Percentiles rank a stretch among this genome's conserved stretches.
Evolutionary conservation across 2,888 invertebrate species (phyloP).

Genomic region (Drosophila meridiana): DNA sequence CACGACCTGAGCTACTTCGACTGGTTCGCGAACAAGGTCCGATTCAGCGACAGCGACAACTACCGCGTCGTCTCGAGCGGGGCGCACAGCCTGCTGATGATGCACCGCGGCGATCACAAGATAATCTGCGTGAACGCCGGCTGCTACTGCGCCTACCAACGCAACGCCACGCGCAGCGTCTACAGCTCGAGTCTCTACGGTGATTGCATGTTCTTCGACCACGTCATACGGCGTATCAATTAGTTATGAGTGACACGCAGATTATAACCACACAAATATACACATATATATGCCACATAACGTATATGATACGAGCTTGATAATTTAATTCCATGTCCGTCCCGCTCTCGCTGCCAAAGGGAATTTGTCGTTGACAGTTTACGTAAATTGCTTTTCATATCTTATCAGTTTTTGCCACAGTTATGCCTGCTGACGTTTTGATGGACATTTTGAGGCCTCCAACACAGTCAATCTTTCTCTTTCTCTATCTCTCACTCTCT

Average conservation of each 20-base stretch:
- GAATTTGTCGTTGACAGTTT: conserved; percentile 76
- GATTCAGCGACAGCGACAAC: conserved; percentile 48
- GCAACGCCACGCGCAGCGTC: conserved; percentile 33
- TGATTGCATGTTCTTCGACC: conserved; percentile 64
- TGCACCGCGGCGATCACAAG: conserved; percentile 59
- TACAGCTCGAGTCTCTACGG: conserved; percentile 49
- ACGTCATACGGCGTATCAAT: conserved; percentile 51
- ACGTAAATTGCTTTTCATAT: conserved; percentile 77
- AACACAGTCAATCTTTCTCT: neutral
- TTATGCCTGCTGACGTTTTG: conserved; percentile 69
- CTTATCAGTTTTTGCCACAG: conserved; percentile 60
- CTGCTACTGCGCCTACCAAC: conserved; percentile 34
- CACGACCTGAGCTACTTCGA: conserved; percentile 56
- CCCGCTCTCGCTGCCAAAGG: conserved; percentile 21
- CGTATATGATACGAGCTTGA: conserved; percentile 8
- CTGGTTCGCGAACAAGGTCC: conserved; percentile 45
- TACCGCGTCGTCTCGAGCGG: conserved; percentile 31
- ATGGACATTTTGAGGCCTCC: conserved; percentile 67
- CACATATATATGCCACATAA: neutral
- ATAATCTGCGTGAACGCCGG: conserved; percentile 53
- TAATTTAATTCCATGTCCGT: conserved; percentile 42
- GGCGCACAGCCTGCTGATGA: conserved; percentile 55
- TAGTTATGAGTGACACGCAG: conserved; percentile 39
- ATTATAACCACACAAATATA: conserved; percentile 19
- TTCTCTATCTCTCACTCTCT: neutral